Evolutionary conservation across 2,113 vertebrate genomes (phyloP).

Genomic region (Camelus dromedarius): DNA sequence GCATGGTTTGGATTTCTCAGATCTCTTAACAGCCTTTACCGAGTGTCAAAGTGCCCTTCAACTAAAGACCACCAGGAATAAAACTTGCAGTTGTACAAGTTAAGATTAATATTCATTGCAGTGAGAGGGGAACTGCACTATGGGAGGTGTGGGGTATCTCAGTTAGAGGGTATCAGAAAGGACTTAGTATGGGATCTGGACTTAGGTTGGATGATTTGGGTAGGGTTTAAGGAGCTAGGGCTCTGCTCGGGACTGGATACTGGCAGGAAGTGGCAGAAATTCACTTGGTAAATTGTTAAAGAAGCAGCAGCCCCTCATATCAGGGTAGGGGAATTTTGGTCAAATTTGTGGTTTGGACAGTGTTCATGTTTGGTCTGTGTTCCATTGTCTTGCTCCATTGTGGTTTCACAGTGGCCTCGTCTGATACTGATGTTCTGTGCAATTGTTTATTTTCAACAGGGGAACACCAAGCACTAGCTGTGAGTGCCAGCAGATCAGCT

Average conservation of each 20-base stretch:
- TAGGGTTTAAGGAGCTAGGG: background rate
- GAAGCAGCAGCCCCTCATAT: background rate
- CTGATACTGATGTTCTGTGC: background rate
- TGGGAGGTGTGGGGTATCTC: background rate
- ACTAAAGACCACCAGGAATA: background rate
- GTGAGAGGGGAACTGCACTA: background rate
- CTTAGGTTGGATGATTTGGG: background rate
- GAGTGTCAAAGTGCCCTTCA: background rate
- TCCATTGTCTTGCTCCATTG: background rate
- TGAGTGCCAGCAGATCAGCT: background rate
- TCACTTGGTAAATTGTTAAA: background rate
- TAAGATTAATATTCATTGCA: background rate
- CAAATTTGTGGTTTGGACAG: background rate
- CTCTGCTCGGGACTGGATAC: background rate
- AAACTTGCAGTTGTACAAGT: background rate
- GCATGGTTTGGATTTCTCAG: background rate
- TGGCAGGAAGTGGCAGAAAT: background rate
- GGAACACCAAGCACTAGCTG: background rate
- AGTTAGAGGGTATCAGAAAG: background rate
- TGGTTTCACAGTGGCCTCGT: background rate
- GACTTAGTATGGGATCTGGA: background rate
- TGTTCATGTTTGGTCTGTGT: background rate
- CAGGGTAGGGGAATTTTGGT: too few relatives aligned
- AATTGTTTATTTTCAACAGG: background rate
- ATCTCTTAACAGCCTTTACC: background rate